Conservation (phyloP, 37 sponge, comb jelly and placozoan genomes). For the Axinella damicornis region DNA sequence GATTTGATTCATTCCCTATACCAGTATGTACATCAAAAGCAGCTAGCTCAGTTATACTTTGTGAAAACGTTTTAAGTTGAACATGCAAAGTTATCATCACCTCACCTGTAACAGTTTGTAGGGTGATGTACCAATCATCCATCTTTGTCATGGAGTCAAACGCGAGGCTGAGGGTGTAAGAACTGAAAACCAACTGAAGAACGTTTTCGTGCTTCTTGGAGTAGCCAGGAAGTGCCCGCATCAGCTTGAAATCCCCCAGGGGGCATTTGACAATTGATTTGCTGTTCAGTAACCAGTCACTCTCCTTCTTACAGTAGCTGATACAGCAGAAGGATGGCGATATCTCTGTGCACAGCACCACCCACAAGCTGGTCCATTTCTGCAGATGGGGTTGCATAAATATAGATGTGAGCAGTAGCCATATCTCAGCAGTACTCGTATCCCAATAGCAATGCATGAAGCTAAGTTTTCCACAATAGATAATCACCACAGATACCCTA, state of each 20-base stretch:
- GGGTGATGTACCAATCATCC: slow-evolving; percentile 55
- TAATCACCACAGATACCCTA: too few relatives aligned
- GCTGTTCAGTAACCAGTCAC: slow-evolving; percentile 51
- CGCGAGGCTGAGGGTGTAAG: slow-evolving; percentile 30
- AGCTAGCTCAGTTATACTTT: too few relatives aligned
- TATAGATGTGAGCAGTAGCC: too few relatives aligned
- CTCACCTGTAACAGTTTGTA: slow-evolving; percentile 36
- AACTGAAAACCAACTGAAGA: slow-evolving; percentile 21
- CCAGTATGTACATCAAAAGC: too few relatives aligned
- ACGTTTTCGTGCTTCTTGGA: slow-evolving; percentile 43
- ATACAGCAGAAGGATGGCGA: slow-evolving; percentile 47
- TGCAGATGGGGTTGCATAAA: too few relatives aligned
- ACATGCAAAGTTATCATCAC: too few relatives aligned
- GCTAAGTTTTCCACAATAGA: too few relatives aligned
- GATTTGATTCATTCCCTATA: too few relatives aligned
- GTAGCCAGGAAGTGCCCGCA: neutral
- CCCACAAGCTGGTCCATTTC: slow-evolving; percentile 71
- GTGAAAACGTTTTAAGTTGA: too few relatives aligned
- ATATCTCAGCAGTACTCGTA: too few relatives aligned
- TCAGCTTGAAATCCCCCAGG: slow-evolving; percentile 39
- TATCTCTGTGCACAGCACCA: slow-evolving; percentile 40
- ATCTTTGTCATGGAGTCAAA: slow-evolving; percentile 70
- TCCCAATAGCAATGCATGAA: too few relatives aligned
- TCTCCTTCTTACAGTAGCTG: slow-evolving; percentile 67
- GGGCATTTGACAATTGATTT: slow-evolving; percentile 33